A percentile compares a stretch with the other conserved stretches of the same genome.
Conservation (phyloP, 2,113 vertebrate species). For the Steatornis caripensis region DNA sequence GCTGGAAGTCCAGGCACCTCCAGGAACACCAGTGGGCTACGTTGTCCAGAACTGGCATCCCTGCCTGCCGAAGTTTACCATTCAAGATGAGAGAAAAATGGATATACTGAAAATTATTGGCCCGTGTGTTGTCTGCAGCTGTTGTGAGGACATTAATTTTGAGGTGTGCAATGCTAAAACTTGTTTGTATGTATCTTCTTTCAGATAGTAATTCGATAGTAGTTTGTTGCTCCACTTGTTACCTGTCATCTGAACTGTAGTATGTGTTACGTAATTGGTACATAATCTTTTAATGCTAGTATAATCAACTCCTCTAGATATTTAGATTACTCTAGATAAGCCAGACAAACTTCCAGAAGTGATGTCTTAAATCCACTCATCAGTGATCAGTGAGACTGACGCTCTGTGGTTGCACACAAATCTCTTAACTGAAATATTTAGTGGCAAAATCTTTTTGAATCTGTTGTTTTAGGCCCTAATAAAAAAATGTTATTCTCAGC, state of each 20-base stretch:
- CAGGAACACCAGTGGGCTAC: conserved; percentile 86
- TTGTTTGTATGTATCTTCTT: neutral
- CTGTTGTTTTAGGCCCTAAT: neutral
- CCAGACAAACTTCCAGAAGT: neutral
- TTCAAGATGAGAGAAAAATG: conserved; percentile 79
- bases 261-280: neutral
- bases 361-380: neutral
- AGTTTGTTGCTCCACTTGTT: neutral
- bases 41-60: conserved; percentile 87
- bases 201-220: neutral
- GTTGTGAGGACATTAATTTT: conserved; percentile 86
- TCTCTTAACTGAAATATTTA: neutral
- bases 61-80: conserved; percentile 84
- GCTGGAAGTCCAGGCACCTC: conserved; percentile 89
- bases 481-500: neutral
- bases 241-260: neutral
- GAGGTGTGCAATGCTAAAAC: conserved; percentile 74
- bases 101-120: conserved; percentile 87
- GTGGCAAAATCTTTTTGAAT: neutral
- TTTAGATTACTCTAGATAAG: neutral
- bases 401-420: neutral
- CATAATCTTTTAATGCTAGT: neutral
- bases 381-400: neutral
- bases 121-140: conserved; percentile 85
- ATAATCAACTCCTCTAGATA: neutral